These are phyloP conservation scores for Phragmatobia fuliginosa DNA, from an alignment of 2,888 invertebrate species.

Conservation along the genomic window DNA sequence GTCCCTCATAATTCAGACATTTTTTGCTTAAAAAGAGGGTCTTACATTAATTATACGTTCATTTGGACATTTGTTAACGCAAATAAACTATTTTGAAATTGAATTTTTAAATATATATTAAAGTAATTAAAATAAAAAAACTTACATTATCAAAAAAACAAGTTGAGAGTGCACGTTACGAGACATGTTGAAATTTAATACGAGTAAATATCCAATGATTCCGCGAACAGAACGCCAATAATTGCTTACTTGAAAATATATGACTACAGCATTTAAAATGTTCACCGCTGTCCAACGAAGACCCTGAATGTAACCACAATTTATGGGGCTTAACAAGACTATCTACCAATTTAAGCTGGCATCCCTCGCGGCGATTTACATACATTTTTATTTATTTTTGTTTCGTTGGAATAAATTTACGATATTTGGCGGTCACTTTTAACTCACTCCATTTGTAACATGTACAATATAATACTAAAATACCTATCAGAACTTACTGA, in stretches of 20 bases:
- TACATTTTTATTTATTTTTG: constrained; percentile 36
- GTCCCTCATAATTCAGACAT: too few species aligned
- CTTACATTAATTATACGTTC: too few species aligned
- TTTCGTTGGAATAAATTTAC: constrained; percentile 13
- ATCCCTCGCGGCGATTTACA: constrained; percentile 38
- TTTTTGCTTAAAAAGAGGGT: too few species aligned
- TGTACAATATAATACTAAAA: neutral
- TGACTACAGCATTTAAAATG: constrained; percentile 56
- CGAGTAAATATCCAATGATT: constrained; percentile 43
- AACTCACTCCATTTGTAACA: neutral
- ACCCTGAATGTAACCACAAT: constrained; percentile 47
- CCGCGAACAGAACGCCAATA: constrained; percentile 46
- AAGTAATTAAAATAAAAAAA: too few species aligned
- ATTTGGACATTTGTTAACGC: too few species aligned
- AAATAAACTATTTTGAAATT: too few species aligned
- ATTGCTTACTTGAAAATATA: constrained; percentile 62
- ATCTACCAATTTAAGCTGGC: constrained; percentile 49
- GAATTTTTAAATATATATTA: too few species aligned
- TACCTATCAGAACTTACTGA: neutral
- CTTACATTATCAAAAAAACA: too few species aligned
- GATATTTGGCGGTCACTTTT: constrained; percentile 4
- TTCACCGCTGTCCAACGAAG: constrained; percentile 48
- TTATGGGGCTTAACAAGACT: constrained; percentile 49
- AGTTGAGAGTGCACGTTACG: neutral
- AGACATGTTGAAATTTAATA: constrained; percentile 50